phyloP scores from a whole-genome alignment of 2,113 vertebrate genomes.

The Myocastor coypus region DNA sequence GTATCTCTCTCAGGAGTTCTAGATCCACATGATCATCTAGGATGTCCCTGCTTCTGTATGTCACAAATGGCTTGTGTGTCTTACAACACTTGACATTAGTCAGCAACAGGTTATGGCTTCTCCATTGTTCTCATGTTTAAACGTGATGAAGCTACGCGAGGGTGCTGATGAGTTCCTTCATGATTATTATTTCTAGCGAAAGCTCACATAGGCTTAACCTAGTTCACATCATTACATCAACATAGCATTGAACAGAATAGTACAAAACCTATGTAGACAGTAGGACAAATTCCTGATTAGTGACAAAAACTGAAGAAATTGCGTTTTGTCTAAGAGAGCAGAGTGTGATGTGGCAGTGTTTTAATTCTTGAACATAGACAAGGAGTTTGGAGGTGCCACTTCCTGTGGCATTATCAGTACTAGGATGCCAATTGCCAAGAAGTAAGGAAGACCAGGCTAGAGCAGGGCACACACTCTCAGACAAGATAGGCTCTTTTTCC shows the following conservation, averaged over 20 bases:
- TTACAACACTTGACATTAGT: background rate
- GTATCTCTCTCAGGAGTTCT: background rate
- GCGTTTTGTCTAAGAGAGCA: background rate
- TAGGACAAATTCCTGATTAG: background rate
- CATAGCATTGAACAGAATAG: background rate
- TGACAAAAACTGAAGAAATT: background rate
- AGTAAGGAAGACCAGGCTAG: background rate
- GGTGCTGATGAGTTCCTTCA: background rate
- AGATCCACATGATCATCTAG: background rate
- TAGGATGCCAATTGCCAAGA: background rate
- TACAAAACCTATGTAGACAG: background rate
- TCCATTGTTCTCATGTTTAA: too few species aligned
- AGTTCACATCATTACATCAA: background rate
- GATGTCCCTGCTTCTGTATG: background rate
- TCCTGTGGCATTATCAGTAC: background rate
- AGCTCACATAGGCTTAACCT: background rate
- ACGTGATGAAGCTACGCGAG: background rate
- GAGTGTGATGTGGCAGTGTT: background rate
- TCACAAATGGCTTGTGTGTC: background rate
- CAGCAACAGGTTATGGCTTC: background rate
- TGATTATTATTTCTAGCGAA: conserved; percentile 10
- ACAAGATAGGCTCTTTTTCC: background rate
- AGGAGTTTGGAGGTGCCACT: background rate
- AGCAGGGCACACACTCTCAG: background rate
- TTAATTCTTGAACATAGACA: background rate